Base-by-base conservation (phyloP, 1,140 invertebrate species). In the Proales similis region DNA sequence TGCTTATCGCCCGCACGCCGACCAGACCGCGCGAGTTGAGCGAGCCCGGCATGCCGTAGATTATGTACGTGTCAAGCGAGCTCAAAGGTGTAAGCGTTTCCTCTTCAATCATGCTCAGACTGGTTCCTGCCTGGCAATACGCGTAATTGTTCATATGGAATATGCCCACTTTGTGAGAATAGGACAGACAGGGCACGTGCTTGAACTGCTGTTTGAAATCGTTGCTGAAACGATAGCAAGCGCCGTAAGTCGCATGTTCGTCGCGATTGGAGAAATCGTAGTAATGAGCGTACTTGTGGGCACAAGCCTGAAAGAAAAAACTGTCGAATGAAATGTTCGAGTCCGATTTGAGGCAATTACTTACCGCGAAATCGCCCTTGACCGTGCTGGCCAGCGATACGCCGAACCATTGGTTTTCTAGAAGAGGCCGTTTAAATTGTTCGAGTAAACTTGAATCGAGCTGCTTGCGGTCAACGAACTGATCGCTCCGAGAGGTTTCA, bases 61-160 rank as follows among this genome's bases (percentile, higher is more conserved):
- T 42, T 24, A 57, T 42, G 30, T 57, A 57, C 2, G 36, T 42
- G 12, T 57, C 51, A 9, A 42, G 5, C 29, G 39, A 42, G 20
- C 45, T 57, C 14, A 22, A 29, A 14, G 51, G 32, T 11, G 30
- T 19, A 20, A 57, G 22, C 39, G 26, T 57, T n/a, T 22, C 30
- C 24, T 57, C 51, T 24, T 57, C 51, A 26, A 57, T 9, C 3
- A 57, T 39, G 9, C 36, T 42, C 20, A 57, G 11, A 42, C 51
- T 57, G 0, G 51, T 57, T 7, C 51, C 51, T 5, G 51, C 51
- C 32, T 57, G 51, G 7, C 51, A 57, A 57, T 30, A 57, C 4
- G 51, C 51, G 27, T 57, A 57, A 20, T 57, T 57, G 20, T 57
- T 57, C 20, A 42, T 29, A n/a, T 57, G 45, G 36, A 57, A 57